Base-by-base conservation (phyloP, 1,140 invertebrate genomes). In the Lordiphosa mommai region DNA sequence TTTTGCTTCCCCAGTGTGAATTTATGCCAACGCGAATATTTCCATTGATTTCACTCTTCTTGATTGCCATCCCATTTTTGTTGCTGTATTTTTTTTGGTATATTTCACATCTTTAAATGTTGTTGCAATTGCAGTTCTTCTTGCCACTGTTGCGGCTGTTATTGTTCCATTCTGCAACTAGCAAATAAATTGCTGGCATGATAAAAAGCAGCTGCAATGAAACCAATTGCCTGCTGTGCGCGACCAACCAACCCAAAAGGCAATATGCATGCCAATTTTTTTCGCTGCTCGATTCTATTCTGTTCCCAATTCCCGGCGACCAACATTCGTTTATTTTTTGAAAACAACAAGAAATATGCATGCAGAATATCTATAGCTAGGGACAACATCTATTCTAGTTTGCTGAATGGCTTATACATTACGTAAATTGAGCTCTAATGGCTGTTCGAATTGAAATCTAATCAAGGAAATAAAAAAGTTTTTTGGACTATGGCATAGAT, bases 11-110 rank as follows among this genome's bases (percentile, higher is more conserved):
- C 48, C 44, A 43, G 80, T 80, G 61, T 58, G 67, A 80, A 76
- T 80, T 82, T 80, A 82, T 80, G 76, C 76, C 76, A 80, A 44
- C 50, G 71, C 66, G 71, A 80, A 80, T 79, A 66, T 80, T 79
- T 80, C 65, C 76, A 79, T 79, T 82, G 76, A 82, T 80, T 80
- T 82, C 67, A 57, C 71, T 67, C 52, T 74, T 71, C 71, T 76
- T 80, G 82, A 80, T 82, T 67, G 71, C 53, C 49, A 53, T 53
- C 12, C n/a, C n/a, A 7, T 36, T 47, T 12, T 27, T 27, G 23
- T 27, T 20, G 2, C 4, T 23, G 20, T 23, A 1, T 5, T 6
- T 7, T 7, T 27, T 27, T 27, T 27, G 23, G 23, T 27, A 27
- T 27, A 27, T 27, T 47, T 74, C 59, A 56, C 76, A 80, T 80